These are phyloP conservation scores for Dysmachus trigonus DNA, from an alignment of 2,888 invertebrate species.

Conservation along the genomic window DNA sequence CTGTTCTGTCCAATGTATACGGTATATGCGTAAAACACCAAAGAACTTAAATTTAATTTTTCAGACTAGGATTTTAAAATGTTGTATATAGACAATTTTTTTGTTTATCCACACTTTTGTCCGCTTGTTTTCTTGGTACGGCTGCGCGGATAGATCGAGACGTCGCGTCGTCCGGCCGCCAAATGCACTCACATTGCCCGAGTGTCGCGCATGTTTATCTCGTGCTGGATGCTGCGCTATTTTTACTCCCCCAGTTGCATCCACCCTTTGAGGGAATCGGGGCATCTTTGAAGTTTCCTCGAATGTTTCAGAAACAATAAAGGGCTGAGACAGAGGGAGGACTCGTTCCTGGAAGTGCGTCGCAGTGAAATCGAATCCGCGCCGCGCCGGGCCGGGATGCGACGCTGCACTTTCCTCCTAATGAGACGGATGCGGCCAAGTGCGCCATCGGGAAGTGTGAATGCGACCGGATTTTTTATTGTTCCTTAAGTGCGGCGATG, in stretches of 20 bases:
- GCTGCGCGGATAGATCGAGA: neutral
- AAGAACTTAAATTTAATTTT: no score
- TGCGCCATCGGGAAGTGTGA: neutral
- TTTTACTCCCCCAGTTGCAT: neutral
- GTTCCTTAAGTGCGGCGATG: constrained; percentile 12
- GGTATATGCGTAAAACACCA: no score
- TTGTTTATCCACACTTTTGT: neutral
- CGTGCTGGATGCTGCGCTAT: constrained; percentile 1
- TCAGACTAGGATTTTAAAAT: no score
- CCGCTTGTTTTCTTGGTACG: neutral
- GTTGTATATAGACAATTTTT: no score
- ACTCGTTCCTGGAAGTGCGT: neutral
- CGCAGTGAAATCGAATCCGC: neutral
- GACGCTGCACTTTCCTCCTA: neutral
- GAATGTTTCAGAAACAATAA: neutral
- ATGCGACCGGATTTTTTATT: constrained; percentile 18
- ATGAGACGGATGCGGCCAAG: constrained; percentile 5
- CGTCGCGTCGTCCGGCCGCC: neutral
- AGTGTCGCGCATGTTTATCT: constrained; percentile 9
- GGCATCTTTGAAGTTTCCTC: constrained; percentile 16
- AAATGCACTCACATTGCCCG: neutral
- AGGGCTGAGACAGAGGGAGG: neutral
- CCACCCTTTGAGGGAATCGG: constrained; percentile 5
- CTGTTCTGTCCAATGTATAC: no score
- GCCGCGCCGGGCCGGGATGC: neutral